Conservation (phyloP, 2,113 vertebrate species). For the Amblyopsis rosae region DNA sequence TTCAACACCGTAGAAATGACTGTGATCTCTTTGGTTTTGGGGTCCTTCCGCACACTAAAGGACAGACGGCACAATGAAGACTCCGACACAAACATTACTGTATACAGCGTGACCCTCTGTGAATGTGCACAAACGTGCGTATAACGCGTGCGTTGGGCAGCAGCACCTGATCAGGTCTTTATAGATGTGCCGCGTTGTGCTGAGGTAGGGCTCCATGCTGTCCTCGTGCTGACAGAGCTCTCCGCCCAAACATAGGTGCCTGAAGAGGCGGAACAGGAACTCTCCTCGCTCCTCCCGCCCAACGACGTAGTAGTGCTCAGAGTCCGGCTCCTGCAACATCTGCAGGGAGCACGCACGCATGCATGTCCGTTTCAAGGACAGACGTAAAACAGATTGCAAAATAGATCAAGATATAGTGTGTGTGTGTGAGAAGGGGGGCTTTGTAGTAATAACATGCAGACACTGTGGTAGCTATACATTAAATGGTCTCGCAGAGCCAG, state of each 20-base stretch:
- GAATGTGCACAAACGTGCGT: not conserved
- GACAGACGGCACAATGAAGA: conserved; percentile 9
- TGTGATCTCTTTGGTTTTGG: conserved; percentile 65
- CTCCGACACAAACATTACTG: not conserved
- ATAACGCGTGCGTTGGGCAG: too few relatives aligned
- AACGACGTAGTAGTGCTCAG: conserved; percentile 82
- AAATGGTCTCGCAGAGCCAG: too few relatives aligned
- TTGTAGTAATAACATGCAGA: too few relatives aligned
- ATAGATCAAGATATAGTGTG: not conserved
- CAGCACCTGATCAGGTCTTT: conserved; percentile 90
- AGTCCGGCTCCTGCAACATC: conserved; percentile 88
- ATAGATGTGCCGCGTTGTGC: conserved; percentile 87
- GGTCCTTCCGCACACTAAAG: conserved; percentile 73
- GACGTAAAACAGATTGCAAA: not conserved
- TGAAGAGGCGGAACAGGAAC: conserved; percentile 93
- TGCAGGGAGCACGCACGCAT: conserved; percentile 52
- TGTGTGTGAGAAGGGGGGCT: too few relatives aligned
- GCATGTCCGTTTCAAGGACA: not conserved
- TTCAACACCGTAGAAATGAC: conserved; percentile 74
- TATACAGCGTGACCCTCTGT: not conserved
- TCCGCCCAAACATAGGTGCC: conserved; percentile 93
- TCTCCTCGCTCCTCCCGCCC: conserved; percentile 81
- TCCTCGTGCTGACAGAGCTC: conserved; percentile 93
- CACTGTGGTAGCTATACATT: too few relatives aligned
- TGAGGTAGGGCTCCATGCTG: conserved; percentile 84